Conservation (phyloP, 2,113 vertebrate genomes). For the Sebastes schlegelii region DNA sequence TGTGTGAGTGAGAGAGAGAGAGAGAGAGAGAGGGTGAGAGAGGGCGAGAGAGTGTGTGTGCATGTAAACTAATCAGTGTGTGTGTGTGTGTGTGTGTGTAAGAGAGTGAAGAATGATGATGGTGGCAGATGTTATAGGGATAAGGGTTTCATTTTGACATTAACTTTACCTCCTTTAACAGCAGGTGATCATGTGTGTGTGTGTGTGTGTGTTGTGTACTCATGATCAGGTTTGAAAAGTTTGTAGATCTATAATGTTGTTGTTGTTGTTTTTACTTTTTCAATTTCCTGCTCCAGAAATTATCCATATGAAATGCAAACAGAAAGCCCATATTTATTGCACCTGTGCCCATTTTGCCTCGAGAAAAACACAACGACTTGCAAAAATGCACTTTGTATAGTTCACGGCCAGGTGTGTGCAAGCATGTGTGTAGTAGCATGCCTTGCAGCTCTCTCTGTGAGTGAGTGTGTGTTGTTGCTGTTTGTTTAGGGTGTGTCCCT, state of each 20-base stretch:
- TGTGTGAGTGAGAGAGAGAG: constrained; percentile 30
- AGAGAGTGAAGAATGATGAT: constrained; percentile 39
- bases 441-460: constrained; percentile 22
- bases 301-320: constrained; percentile 34
- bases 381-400: constrained; percentile 22
- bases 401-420: constrained; percentile 51
- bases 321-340: constrained; percentile 18
- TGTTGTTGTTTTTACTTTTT: neutral
- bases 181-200: constrained; percentile 8
- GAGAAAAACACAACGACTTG: constrained; percentile 45
- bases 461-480: constrained; percentile 32
- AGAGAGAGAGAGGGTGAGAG: neutral
- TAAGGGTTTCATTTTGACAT: constrained; percentile 38
- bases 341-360: constrained; percentile 48
- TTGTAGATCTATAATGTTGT: neutral
- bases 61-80: constrained; percentile 33
- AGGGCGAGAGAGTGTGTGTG: constrained; percentile 32
- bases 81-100: constrained; percentile 19
- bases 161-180: constrained; percentile 27
- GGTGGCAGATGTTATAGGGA: constrained; percentile 52
- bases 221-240: constrained; percentile 42
- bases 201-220: neutral
- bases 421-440: neutral
- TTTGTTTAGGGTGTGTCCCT: constrained; percentile 78
- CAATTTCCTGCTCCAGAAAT: constrained; percentile 23